Base-by-base conservation (phyloP, 2,888 invertebrate species). In the Linnaemya tessellans region DNA sequence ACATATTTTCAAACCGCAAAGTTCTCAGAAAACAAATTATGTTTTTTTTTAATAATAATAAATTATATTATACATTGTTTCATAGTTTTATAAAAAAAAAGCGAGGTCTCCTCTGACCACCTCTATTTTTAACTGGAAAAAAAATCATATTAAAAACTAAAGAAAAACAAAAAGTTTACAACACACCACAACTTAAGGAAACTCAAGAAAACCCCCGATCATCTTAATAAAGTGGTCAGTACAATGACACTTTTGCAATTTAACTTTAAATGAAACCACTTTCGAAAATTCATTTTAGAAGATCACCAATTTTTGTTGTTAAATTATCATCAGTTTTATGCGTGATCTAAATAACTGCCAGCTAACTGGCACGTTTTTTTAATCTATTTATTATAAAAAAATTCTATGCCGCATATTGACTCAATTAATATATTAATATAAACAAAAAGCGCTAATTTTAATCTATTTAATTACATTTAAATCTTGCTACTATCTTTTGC, bases 1-100 rank as follows among this genome's bases (percentile, higher is more conserved):
- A 35, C 15, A 18, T 58, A 15, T 49, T 49, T 60, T 4, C n/a
- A 58, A 78, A 78, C 77, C 77, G 49, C 77, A 78, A 60, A 78
- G 25, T 78, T 60, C 49, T 38, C n/a, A 22, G 65, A 43, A 78
- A 49, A 67, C 3, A 58, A 46, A 58, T 67, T 58, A 68, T 38
- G 35, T n/a, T 22, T 2, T 49, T 41, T 65, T 25, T 64, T 30
- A 46, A 67, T 35, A 67, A 25, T 15, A 20, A 46, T 25, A 64
- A 43, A 56, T 56, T 56, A 20, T 46, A 46, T 43, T 18, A 43
- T 30, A 54, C 25, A 43, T 64, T 64, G 41, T 54, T 64, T 56
- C 15, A 18, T 20, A 7, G 11, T 60, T 35, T 60, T 30, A 8
- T 25, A 58, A n/a, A 49, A 35, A 22, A n/a, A 49, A 35, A 22